phyloP scores from a whole-genome alignment of 2,113 vertebrate genomes.

The Sinocyclocheilus grahami region DNA sequence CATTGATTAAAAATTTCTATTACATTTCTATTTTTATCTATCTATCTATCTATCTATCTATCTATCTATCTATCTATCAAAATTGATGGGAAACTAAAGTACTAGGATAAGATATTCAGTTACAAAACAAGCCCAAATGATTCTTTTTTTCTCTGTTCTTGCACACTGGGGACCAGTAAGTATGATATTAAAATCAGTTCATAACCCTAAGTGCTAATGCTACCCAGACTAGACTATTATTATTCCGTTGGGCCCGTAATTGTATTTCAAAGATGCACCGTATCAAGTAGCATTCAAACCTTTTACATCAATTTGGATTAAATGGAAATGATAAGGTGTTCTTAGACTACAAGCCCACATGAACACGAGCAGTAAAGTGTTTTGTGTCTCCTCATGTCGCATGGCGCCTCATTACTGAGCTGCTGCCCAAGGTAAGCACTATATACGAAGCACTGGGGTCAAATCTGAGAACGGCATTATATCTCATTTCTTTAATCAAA shows the following conservation, averaged over 20 bases:
- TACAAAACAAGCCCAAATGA: not conserved
- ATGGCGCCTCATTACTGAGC: conserved; percentile 16
- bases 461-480: not conserved
- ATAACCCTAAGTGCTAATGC: conserved; percentile 11
- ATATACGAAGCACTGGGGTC: not conserved
- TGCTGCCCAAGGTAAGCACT: not conserved
- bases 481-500: conserved; percentile 4
- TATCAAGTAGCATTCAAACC: conserved; percentile 25
- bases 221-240: conserved; percentile 15
- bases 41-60: too few species aligned
- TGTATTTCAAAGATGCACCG: conserved; percentile 40
- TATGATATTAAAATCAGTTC: conserved; percentile 6
- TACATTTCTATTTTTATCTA: too few species aligned
- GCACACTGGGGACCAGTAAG: conserved; percentile 3
- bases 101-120: not conserved
- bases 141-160: not conserved
- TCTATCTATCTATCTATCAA: too few species aligned
- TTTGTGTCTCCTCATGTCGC: conserved; percentile 25
- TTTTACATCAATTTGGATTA: conserved; percentile 43
- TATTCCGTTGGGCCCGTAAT: conserved; percentile 1
- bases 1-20: too few species aligned
- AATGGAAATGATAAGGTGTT: conserved; percentile 45
- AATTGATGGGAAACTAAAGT: not conserved
- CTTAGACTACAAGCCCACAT: conserved; percentile 16
- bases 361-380: conserved; percentile 31